These are phyloP conservation scores for Tiphia femorata DNA, from an alignment of 2,888 invertebrate species.

Conservation along the genomic window DNA sequence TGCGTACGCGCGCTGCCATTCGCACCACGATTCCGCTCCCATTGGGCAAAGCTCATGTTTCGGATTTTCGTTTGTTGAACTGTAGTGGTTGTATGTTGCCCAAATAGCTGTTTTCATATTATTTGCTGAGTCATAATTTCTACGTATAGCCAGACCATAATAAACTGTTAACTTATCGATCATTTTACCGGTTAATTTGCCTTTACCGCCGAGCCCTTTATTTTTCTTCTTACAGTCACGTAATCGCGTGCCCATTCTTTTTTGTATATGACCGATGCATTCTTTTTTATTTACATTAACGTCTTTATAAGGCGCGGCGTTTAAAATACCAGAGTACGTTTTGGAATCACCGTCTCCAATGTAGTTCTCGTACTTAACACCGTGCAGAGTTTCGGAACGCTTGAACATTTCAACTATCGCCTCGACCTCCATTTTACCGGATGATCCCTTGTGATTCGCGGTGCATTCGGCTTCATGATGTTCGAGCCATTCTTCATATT, in stretches of 20 bases:
- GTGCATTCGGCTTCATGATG: slow-evolving; percentile 6
- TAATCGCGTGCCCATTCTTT: slow-evolving; percentile 2
- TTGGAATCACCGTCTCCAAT: slow-evolving; percentile 21
- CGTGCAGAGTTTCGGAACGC: slow-evolving; percentile 8
- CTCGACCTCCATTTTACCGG: slow-evolving; percentile 15
- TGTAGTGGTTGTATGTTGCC: slow-evolving; percentile 21
- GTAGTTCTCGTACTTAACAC: slow-evolving; percentile 18
- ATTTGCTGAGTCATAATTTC: slow-evolving; percentile 16
- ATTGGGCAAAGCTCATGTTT: slow-evolving; percentile 47
- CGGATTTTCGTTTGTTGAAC: slow-evolving; percentile 22
- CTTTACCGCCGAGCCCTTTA: slow-evolving; percentile 5
- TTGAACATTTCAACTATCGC: slow-evolving; percentile 10
- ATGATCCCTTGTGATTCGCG: slow-evolving; percentile 12
- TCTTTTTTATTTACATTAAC: slow-evolving; percentile 1
- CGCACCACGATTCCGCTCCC: slow-evolving; percentile 29
- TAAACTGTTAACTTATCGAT: slow-evolving; percentile 23
- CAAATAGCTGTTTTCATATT: slow-evolving; percentile 23
- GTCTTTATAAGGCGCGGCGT: slow-evolving; percentile 11
- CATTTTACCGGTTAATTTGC: slow-evolving; percentile 38
- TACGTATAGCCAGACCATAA: slow-evolving; percentile 22
- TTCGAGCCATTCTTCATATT: slow-evolving; percentile 2
- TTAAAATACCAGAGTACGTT: slow-evolving; percentile 17
- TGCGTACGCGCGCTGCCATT: slow-evolving; percentile 23
- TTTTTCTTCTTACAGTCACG: neutral
- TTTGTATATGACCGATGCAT: slow-evolving; percentile 8